These are phyloP conservation scores for Calameuta idolon DNA, from an alignment of 2,888 invertebrate genomes.

Conservation along the genomic window DNA sequence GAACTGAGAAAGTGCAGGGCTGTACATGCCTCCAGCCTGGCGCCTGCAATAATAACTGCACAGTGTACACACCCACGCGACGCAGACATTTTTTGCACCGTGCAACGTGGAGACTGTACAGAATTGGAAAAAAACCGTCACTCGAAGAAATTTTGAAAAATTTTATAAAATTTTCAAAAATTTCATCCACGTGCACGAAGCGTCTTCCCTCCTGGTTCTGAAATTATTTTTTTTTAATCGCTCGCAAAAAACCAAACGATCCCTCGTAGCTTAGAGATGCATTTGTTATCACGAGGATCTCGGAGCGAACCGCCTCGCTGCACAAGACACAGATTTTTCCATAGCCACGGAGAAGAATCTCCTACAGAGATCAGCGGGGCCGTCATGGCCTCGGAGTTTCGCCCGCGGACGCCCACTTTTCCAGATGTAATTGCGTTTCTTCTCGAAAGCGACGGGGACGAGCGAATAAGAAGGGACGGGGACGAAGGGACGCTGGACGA, in stretches of 20 bases:
- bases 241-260: background rate
- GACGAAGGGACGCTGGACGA: conserved; percentile 27
- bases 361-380: background rate
- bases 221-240: background rate
- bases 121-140: background rate
- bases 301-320: background rate
- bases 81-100: background rate
- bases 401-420: conserved; percentile 36
- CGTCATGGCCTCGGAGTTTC: conserved; percentile 15
- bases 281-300: conserved; percentile 5
- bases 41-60: background rate
- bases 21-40: background rate
- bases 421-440: conserved; percentile 35
- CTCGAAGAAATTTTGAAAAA: background rate
- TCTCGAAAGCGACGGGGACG: background rate
- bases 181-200: background rate
- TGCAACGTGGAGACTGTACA: background rate
- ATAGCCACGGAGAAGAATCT: conserved; percentile 10
- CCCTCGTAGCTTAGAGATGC: conserved; percentile 8
- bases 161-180: background rate
- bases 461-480: background rate
- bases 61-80: background rate
- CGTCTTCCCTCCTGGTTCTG: background rate
- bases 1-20: background rate
- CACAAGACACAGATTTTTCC: conserved; percentile 30